A percentile compares a stretch with the other conserved stretches of the same genome.
These are phyloP conservation scores for Yponomeuta plumbellus DNA, from an alignment of 2,888 invertebrate species.

Conservation along the genomic window DNA sequence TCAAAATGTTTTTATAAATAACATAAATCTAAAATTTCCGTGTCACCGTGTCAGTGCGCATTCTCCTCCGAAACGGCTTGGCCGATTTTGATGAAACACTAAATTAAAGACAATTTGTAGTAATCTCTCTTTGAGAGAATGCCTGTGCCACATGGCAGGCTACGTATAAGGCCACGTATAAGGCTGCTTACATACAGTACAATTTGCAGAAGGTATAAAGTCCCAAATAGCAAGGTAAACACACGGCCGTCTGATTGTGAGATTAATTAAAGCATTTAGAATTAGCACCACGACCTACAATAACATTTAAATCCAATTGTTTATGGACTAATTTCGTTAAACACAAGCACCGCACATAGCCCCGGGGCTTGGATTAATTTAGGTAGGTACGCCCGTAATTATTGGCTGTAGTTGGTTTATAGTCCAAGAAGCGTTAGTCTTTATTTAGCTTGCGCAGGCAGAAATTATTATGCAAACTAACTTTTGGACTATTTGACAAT, in stretches of 20 bases:
- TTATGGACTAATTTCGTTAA: slow-evolving; percentile 25
- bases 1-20: too few relatives aligned
- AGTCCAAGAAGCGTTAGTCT: slow-evolving; percentile 37
- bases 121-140: too few relatives aligned
- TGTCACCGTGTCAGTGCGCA: too few relatives aligned
- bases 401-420: slow-evolving; percentile 36
- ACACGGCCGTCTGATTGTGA: neutral
- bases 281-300: neutral
- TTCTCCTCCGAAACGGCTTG: too few relatives aligned
- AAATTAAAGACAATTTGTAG: too few relatives aligned
- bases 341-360: slow-evolving; percentile 31
- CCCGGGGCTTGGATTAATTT: slow-evolving; percentile 39
- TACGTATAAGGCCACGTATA: too few relatives aligned
- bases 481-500: neutral
- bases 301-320: slow-evolving; percentile 8
- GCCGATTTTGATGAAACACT: too few relatives aligned
- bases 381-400: slow-evolving; percentile 55
- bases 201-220: too few relatives aligned
- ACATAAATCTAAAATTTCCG: too few relatives aligned
- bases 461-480: neutral
- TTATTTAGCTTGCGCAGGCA: slow-evolving; percentile 4
- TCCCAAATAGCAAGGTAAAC: neutral
- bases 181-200: too few relatives aligned
- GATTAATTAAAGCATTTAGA: neutral
- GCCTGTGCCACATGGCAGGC: too few relatives aligned